A percentile compares a stretch with the other conserved stretches of the same genome.
phyloP scores from a whole-genome alignment of 2,113 vertebrate species.

The Percopsis transmontana region DNA sequence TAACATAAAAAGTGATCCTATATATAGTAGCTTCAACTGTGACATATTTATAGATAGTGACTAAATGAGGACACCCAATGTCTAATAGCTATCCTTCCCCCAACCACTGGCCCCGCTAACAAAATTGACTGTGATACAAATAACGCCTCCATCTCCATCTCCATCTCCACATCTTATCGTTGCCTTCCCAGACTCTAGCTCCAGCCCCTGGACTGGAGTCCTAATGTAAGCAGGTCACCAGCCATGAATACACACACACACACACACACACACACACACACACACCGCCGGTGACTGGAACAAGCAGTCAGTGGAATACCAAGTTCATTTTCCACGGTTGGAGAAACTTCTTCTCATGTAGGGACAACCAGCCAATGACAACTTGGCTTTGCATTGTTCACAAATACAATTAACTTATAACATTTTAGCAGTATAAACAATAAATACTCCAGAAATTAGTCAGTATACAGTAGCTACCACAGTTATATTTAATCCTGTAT shows the following conservation, averaged over 20 bases:
- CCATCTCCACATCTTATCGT: constrained; percentile 9
- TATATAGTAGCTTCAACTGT: too few species aligned
- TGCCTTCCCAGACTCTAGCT: constrained; percentile 12
- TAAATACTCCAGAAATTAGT: neutral
- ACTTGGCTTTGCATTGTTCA: too few species aligned
- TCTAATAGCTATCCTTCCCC: too few species aligned
- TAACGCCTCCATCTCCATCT: constrained; percentile 11
- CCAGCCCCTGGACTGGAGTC: constrained; percentile 9
- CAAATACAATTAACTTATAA: too few species aligned
- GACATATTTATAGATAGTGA: too few species aligned
- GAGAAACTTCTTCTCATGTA: constrained; percentile 6
- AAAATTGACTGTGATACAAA: neutral
- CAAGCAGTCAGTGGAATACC: constrained; percentile 6
- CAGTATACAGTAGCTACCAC: neutral
- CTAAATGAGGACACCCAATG: too few species aligned
- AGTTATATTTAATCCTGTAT: constrained; percentile 20
- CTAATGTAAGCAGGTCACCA: constrained; percentile 35
- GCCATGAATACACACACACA: neutral
- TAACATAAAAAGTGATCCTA: too few species aligned
- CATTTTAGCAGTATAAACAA: too few species aligned
- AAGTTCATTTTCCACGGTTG: neutral
- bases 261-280: constrained; percentile 5
- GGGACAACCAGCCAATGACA: too few species aligned
- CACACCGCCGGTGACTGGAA: constrained; percentile 4
- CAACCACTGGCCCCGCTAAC: too few species aligned